These are phyloP conservation scores for Patella depressa DNA, from an alignment of 2,888 invertebrate species.

Conservation along the genomic window DNA sequence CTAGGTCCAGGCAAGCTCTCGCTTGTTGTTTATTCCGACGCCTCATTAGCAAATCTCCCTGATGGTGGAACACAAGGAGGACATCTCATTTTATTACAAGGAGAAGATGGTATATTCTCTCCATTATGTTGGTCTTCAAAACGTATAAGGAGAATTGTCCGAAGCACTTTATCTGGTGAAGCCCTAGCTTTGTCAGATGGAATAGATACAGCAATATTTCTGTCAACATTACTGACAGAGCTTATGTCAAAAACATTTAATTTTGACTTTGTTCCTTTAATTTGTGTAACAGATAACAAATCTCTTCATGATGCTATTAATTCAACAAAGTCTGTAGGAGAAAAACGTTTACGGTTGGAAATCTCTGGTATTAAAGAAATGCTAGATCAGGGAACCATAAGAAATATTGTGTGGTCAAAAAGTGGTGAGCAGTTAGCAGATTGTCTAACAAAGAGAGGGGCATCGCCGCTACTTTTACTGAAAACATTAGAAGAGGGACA, in stretches of 20 bases:
- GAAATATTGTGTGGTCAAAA: background rate
- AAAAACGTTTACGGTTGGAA: background rate
- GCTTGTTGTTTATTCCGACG: background rate
- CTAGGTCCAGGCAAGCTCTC: background rate
- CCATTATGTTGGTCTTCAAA: slow-evolving; percentile 3
- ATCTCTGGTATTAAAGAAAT: slow-evolving; percentile 7
- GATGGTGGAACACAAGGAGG: background rate
- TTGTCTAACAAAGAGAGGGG: background rate
- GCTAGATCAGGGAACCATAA: background rate
- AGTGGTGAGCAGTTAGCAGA: background rate
- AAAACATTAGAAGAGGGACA: background rate
- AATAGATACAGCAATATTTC: slow-evolving; percentile 1
- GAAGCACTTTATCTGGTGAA: background rate
- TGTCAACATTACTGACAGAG: background rate
- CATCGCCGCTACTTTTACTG: background rate
- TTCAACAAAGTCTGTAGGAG: background rate
- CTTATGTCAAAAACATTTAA: background rate
- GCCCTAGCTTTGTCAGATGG: slow-evolving; percentile 1
- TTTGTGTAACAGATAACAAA: slow-evolving; percentile 1
- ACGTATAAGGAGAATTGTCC: background rate
- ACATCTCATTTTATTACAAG: background rate
- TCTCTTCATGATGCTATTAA: slow-evolving; percentile 5
- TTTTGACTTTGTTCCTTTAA: background rate
- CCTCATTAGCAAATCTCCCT: background rate
- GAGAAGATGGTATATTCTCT: background rate